These are phyloP conservation scores for Globia sparganii DNA, from an alignment of 2,888 invertebrate genomes.

Conservation along the genomic window DNA sequence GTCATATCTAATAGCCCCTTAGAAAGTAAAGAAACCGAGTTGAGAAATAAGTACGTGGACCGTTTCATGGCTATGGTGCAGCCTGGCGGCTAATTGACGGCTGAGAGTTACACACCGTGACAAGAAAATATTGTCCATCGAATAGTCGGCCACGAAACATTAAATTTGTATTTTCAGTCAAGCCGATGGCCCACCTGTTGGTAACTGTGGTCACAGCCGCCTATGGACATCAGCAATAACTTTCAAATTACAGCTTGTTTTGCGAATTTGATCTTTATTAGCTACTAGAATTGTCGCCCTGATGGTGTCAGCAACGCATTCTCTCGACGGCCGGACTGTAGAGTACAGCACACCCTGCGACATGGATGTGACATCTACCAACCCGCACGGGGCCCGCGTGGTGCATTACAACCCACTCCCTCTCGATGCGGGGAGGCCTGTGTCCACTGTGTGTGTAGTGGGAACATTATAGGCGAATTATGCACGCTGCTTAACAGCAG, in stretches of 20 bases:
- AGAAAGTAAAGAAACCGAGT: slow-evolving; percentile 64
- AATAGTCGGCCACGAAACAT: slow-evolving; percentile 16
- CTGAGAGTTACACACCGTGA: slow-evolving; percentile 57
- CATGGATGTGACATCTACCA: not conserved
- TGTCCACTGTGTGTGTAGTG: not conserved
- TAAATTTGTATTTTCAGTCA: not conserved
- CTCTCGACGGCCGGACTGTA: too few relatives aligned
- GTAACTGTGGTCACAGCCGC: not conserved
- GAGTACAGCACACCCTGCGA: too few relatives aligned
- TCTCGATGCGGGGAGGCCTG: not conserved
- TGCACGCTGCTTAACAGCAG: too few relatives aligned
- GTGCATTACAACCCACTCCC: not conserved
- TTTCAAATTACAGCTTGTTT: not conserved
- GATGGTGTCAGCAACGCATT: too few relatives aligned
- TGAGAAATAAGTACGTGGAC: slow-evolving; percentile 52
- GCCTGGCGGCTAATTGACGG: slow-evolving; percentile 56
- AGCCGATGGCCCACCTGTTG: not conserved
- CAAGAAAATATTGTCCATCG: slow-evolving; percentile 53
- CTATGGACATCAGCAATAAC: not conserved
- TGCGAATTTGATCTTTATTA: too few relatives aligned
- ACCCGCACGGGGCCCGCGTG: not conserved
- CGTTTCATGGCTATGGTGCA: slow-evolving; percentile 47
- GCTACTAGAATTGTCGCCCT: too few relatives aligned
- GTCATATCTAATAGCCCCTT: slow-evolving; percentile 34
- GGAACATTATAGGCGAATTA: not conserved